Evolutionary conservation across 2,797 vertebrate species (phyloP), one percentile per base, ranked within the genome.

Genomic region (Picus viridis): DNA sequence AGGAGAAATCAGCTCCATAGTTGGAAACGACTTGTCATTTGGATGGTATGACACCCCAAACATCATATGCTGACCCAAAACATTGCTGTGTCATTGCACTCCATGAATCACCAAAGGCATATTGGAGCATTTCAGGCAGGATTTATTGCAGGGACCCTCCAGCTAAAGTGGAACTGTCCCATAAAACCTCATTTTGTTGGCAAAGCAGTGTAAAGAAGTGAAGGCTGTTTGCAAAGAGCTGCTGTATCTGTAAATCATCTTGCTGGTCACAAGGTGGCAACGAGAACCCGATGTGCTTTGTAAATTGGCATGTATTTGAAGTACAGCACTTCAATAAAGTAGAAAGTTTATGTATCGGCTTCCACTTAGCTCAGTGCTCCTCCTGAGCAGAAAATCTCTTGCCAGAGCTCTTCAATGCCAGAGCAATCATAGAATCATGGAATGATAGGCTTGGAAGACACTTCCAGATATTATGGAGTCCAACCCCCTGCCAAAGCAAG

Each of bases 141-240:
- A 51, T 51, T 51, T 51, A 23, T 51, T 24, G 49, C 71, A 68
- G 39, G 16, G n/a, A 77, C 24, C 4, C 29, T 41, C 49, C 36
- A 71, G 57, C 57, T 73, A 7, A 63, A 64, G n/a, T 53, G 34
- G 58, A 90, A 57, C 47, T 71, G 56, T 49, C 49, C 27, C 30
- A 41, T 41, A 54, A 89, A 71, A 68, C 45, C 70, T 41, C 62
- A 26, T 86, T 92, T 53, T 22, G 34, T 30, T 73, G 58, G 45
- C 58, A 74, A 30, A 88, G 12, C 34, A 53, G n/a, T 3, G 9
- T 53, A 20, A 80, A 74, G 51, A 76, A 73, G 22, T 10, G 13
- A 30, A 73, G 0, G 0, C 10, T 67, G 6, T n/a, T 65, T 45
- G 26, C 61, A 29, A 76, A 64, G 39, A 80, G 34, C 32, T 62